phyloP scores from a whole-genome alignment of 2,797 vertebrate species.

The Pempheris klunzingeri region DNA sequence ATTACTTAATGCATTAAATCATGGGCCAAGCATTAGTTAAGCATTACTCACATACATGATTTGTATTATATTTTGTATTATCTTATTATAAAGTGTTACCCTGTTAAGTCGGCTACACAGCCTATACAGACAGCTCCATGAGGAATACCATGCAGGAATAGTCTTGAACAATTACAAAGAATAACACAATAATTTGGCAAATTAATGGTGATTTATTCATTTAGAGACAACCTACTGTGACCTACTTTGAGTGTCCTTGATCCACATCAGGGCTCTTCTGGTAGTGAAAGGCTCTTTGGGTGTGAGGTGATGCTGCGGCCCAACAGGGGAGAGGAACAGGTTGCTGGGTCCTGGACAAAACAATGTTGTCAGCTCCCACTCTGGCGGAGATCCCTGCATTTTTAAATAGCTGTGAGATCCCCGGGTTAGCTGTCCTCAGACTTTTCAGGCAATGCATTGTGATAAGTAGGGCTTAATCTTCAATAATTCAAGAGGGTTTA shows the following conservation, averaged over 20 bases:
- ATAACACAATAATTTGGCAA: background rate
- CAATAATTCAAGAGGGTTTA: constrained; percentile 42
- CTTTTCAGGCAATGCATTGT: constrained; percentile 83
- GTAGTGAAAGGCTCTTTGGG: constrained; percentile 69
- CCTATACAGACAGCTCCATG: background rate
- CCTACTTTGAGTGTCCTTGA: constrained; percentile 76
- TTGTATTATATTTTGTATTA: too few species aligned
- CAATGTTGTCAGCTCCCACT: constrained; percentile 67
- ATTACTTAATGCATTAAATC: too few species aligned
- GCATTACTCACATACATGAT: too few species aligned
- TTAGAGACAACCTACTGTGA: constrained; percentile 28
- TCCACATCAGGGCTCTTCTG: constrained; percentile 68
- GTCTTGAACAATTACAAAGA: background rate
- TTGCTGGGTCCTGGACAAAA: constrained; percentile 69
- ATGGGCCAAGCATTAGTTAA: too few species aligned
- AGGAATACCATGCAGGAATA: background rate
- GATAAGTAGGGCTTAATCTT: constrained; percentile 46
- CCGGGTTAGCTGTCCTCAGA: constrained; percentile 75
- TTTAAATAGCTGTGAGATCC: constrained; percentile 76
- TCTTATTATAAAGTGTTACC: too few species aligned
- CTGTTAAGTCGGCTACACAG: too few species aligned
- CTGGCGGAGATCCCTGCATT: constrained; percentile 71
- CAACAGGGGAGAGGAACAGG: constrained; percentile 66
- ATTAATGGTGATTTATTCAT: constrained; percentile 19
- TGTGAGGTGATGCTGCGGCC: constrained; percentile 71